Conservation (phyloP, 2,888 invertebrate genomes). For the Gerris lacustris region DNA sequence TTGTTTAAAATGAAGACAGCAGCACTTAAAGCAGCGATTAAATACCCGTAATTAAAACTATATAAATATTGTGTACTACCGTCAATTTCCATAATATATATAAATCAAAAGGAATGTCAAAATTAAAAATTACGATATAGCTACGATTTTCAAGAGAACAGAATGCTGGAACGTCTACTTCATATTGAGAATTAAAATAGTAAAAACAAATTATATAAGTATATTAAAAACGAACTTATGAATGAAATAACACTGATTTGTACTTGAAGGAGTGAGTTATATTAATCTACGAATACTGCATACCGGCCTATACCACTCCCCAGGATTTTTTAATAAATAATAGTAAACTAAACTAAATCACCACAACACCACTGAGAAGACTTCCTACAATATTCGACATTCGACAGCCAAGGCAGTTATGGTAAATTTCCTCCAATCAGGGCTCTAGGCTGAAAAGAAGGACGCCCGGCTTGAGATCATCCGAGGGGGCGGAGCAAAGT, state of each 20-base stretch:
- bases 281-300: neutral
- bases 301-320: neutral
- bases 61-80: neutral
- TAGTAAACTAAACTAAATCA: neutral
- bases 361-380: neutral
- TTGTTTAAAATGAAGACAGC: slow-evolving; percentile 27
- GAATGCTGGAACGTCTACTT: neutral
- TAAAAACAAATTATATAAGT: neutral
- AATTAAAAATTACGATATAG: too few species aligned
- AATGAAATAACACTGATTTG: neutral
- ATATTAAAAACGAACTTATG: neutral
- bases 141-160: too few species aligned
- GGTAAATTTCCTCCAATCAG: neutral
- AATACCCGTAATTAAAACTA: slow-evolving; percentile 23
- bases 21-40: slow-evolving; percentile 23
- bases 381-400: neutral
- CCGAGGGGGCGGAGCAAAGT: neutral
- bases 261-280: neutral
- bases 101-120: neutral
- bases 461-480: slow-evolving; percentile 1
- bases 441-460: neutral
- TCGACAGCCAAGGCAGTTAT: neutral
- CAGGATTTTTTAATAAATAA: neutral
- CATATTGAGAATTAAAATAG: neutral
- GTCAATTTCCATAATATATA: neutral